Evolutionary conservation across 2,888 invertebrate species (phyloP), one percentile per base, ranked within the genome.

Genomic region (Microctonus hyperodae): DNA sequence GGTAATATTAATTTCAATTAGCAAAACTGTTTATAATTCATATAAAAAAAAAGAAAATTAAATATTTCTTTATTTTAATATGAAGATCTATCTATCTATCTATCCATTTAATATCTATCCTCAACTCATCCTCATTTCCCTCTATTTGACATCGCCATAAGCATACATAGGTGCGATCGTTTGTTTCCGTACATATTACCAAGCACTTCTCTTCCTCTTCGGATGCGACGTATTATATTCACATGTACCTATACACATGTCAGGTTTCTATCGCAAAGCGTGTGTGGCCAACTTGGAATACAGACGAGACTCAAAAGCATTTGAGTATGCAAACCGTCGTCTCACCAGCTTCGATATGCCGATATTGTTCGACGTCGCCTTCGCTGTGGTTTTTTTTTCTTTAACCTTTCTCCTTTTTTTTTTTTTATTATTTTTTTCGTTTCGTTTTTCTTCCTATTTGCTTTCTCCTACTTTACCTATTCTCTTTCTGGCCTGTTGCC

Each of bases 311-410:
- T 71, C 73, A 69, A 69, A 73, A 73, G 70, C 69, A 66, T 70
- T 73, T 73, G 71, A 60, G 74, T 75, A 77, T 77, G 76, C 76
- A 74, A 76, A 74, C 73, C 74, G 73, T 72, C 73, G 75, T 75
- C 74, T 76, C 50, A 72, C 69, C 64, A 69, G 70, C 72, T 72
- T 71, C 77, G 75, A 79, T 76, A 78, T 76, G 77, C 76, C 76
- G 77, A 78, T 76, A 72, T 74, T 74, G 73, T 72, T 73, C 74
- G 70, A 72, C 69, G 67, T 67, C 74, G 65, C 44, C 64, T 57
- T 64, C 65, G 53, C 31, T 31, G 64, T 68, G 68, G 67, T 57
- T 68, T 64, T 65, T 58, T 69, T 70, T 69, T 69, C 68, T 63
- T 64, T 44, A n/a, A 67, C 67, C 62, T 67, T 67, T 64, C 65